A percentile compares a stretch with the other conserved stretches of the same genome.
These are phyloP conservation scores for Synergus gifuensis DNA, from an alignment of 2,888 invertebrate species.

Conservation along the genomic window DNA sequence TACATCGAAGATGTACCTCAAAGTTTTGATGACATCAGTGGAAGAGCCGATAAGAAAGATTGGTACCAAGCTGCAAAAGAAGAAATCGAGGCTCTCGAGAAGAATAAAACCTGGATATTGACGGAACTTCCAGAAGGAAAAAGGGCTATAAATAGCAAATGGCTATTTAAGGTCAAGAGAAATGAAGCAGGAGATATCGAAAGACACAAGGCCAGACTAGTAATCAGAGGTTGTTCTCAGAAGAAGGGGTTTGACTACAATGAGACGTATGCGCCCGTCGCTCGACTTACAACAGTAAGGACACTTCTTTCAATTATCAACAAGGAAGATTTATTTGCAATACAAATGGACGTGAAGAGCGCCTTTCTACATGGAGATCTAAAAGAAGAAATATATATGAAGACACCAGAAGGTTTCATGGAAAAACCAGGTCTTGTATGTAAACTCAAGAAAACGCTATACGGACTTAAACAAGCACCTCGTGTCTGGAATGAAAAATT, in stretches of 20 bases:
- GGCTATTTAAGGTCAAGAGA: too few relatives aligned
- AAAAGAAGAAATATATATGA: constrained; percentile 62
- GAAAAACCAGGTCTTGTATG: constrained; percentile 50
- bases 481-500: constrained; percentile 62
- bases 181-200: constrained; percentile 32
- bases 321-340: constrained; percentile 48
- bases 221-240: constrained; percentile 59
- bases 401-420: constrained; percentile 46
- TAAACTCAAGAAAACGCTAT: constrained; percentile 61
- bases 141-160: too few relatives aligned
- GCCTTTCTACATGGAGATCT: constrained; percentile 59
- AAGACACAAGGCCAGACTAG: not conserved
- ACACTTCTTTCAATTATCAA: constrained; percentile 46
- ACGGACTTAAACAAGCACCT: constrained; percentile 66
- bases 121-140: too few relatives aligned
- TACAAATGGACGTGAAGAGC: constrained; percentile 60
- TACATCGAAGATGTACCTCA: too few relatives aligned
- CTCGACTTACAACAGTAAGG: constrained; percentile 45
- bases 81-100: too few relatives aligned
- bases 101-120: too few relatives aligned
- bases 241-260: constrained; percentile 60
- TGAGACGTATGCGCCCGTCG: constrained; percentile 50
- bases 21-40: too few relatives aligned
- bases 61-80: too few relatives aligned
- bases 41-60: too few relatives aligned